phyloP scores from a whole-genome alignment of 1,140 invertebrate species.

The Drosophila kanapiae region DNA sequence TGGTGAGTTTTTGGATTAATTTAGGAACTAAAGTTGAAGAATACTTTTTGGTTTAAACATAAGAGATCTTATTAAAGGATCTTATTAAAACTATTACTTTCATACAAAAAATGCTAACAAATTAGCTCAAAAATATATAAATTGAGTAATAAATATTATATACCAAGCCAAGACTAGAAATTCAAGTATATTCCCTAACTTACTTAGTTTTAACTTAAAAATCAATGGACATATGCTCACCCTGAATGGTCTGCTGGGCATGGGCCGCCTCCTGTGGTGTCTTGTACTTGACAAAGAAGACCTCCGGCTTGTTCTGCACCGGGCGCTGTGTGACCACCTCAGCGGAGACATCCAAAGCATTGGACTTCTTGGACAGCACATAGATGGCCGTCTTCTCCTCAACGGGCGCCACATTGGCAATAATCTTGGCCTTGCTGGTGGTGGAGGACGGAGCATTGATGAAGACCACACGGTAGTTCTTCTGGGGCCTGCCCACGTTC shows the following conservation, averaged over 20 bases:
- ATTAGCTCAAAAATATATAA: too few species aligned
- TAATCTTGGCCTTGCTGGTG: slow-evolving; percentile 88
- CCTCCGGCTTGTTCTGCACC: slow-evolving; percentile 89
- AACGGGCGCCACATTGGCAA: slow-evolving; percentile 89
- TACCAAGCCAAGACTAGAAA: too few species aligned
- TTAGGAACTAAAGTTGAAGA: too few species aligned
- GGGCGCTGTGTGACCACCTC: slow-evolving; percentile 79
- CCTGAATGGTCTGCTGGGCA: slow-evolving; percentile 82
- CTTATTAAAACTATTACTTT: too few species aligned
- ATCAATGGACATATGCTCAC: slow-evolving; percentile 30
- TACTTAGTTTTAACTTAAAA: neutral
- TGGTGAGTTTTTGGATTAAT: neutral
- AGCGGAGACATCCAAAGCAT: slow-evolving; percentile 72
- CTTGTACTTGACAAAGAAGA: slow-evolving; percentile 91
- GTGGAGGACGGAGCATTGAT: slow-evolving; percentile 92
- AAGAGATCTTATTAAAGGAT: neutral
- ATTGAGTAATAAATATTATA: neutral
- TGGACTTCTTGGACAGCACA: slow-evolving; percentile 90
- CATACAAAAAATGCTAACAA: neutral
- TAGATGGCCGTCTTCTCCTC: slow-evolving; percentile 95
- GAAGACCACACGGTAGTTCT: slow-evolving; percentile 95
- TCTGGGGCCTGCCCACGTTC: slow-evolving; percentile 87
- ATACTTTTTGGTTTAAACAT: neutral
- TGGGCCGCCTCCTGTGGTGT: slow-evolving; percentile 87
- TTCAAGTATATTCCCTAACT: neutral